Percentiles rank a stretch among this genome's conserved stretches.
These are phyloP conservation scores for Spodoptera litura DNA, from an alignment of 1,140 invertebrate species.

Conservation along the genomic window DNA sequence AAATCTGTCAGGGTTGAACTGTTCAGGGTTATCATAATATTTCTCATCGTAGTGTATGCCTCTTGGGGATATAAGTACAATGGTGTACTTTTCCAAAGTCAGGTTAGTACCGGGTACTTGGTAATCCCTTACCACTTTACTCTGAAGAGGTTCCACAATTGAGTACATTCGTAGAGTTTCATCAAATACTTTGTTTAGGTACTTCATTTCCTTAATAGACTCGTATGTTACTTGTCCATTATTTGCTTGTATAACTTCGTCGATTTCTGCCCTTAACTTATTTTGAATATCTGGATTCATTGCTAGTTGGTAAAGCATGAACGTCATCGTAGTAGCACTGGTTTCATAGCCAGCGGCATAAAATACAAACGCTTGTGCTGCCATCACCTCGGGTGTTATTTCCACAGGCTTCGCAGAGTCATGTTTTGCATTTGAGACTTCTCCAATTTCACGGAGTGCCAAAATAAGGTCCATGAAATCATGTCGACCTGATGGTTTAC, in stretches of 20 bases:
- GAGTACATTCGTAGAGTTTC: slow-evolving; percentile 88
- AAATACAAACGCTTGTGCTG: slow-evolving; percentile 69
- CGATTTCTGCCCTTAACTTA: slow-evolving; percentile 65
- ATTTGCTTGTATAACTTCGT: slow-evolving; percentile 65
- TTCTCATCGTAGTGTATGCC: slow-evolving; percentile 53
- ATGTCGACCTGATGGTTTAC: slow-evolving; percentile 47
- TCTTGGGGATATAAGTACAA: slow-evolving; percentile 8
- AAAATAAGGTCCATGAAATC: slow-evolving; percentile 56
- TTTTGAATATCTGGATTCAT: slow-evolving; percentile 71
- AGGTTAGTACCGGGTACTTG: slow-evolving; percentile 81
- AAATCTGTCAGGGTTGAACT: slow-evolving; percentile 33
- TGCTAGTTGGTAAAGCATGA: slow-evolving; percentile 66
- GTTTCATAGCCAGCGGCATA: slow-evolving; percentile 72
- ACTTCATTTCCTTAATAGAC: slow-evolving; percentile 74
- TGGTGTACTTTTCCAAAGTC: slow-evolving; percentile 77
- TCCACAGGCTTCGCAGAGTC: slow-evolving; percentile 27
- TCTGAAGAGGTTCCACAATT: slow-evolving; percentile 81
- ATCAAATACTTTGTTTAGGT: slow-evolving; percentile 63
- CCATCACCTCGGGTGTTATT: slow-evolving; percentile 55
- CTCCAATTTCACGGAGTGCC: slow-evolving; percentile 61
- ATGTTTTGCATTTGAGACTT: background rate
- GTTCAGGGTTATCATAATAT: slow-evolving; percentile 30
- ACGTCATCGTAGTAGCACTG: slow-evolving; percentile 55
- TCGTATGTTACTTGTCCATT: slow-evolving; percentile 74
- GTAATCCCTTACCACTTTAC: slow-evolving; percentile 83